Conservation (phyloP, 2,888 invertebrate genomes). For the Coenonympha arcania region DNA sequence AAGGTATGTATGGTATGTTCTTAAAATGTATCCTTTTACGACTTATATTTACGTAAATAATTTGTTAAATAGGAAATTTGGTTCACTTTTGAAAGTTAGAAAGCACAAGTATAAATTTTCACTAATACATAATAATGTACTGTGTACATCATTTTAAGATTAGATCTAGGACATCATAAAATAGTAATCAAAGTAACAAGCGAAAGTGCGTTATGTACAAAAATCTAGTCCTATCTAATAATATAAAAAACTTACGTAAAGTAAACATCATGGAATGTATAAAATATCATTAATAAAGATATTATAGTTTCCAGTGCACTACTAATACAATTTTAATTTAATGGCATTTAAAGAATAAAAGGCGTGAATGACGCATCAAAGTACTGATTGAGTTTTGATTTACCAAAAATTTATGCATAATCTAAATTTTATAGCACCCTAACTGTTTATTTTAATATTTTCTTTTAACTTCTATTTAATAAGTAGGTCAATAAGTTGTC, state of each 20-base stretch:
- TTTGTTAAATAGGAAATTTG: background rate
- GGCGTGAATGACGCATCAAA: background rate
- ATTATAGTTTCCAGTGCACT: constrained; percentile 21
- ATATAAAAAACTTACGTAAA: constrained; percentile 14
- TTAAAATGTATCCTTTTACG: background rate
- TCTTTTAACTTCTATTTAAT: constrained; percentile 8
- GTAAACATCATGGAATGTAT: constrained; percentile 24
- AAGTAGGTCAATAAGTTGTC: constrained; percentile 4
- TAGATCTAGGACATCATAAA: background rate
- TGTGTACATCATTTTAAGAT: too few relatives aligned
- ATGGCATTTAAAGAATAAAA: background rate
- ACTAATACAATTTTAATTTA: background rate
- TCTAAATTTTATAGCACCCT: constrained; percentile 20
- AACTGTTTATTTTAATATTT: constrained; percentile 4
- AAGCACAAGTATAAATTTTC: background rate
- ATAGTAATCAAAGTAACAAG: constrained; percentile 2
- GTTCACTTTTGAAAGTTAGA: background rate
- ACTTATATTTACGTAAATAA: background rate
- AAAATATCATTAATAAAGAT: constrained; percentile 7
- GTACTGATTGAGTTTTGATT: background rate
- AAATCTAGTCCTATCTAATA: constrained; percentile 11
- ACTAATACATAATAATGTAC: background rate
- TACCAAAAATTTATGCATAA: constrained; percentile 14
- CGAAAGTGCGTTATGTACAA: constrained; percentile 15
- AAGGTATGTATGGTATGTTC: background rate